Evolutionary conservation across 2,113 vertebrate genomes (phyloP), one percentile per base, ranked within the genome.

Genomic region (Parus major): DNA sequence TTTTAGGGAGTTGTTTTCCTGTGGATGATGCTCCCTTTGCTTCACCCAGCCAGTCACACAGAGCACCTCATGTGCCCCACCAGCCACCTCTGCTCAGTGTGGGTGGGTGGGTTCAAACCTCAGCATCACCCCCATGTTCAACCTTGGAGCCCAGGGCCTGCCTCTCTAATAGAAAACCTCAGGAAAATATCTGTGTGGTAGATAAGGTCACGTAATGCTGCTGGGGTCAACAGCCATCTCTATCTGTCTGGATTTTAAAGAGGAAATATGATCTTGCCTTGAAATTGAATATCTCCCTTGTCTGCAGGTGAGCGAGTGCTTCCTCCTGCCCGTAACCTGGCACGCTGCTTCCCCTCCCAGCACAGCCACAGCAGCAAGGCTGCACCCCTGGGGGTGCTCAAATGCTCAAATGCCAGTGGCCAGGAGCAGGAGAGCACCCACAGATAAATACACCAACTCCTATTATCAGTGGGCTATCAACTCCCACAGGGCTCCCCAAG

Each of bases 201-300:
- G 66, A 86, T 65, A 85, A 89, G 94, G 89, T 92, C 95, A 89
- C 31, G 7, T 6, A 92, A 94, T 5, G 50, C 84, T 93, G 78
- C 75, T 87, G 73, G 75, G 91, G 89, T 95, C 94, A 91, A 80
- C 49, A 90, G 66, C 84, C 85, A 89, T 87, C 86, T 91, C 91
- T 69, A 3, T 35, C 72, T 86, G 53, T 42, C 61, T 44, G 55
- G 86, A 50, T 79, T 92, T 93, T 91, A 87, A 89, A 90, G 78
- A 90, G 84, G 70, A 95, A 91, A 91, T 76, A 80, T 18, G 50
- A 76, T 81, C 63, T 93, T 79, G 61, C 50, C 55, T 82, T 42
- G 82, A 79, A 96, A 92, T 79, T 42, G 13, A 95, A 1, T 60
- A 25, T 65, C 83, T 82, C 53, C 25, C 56, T 49, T 15, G 28